These are phyloP conservation scores for Chaetura pelagica DNA, from an alignment of 2,113 vertebrate genomes.

Conservation along the genomic window DNA sequence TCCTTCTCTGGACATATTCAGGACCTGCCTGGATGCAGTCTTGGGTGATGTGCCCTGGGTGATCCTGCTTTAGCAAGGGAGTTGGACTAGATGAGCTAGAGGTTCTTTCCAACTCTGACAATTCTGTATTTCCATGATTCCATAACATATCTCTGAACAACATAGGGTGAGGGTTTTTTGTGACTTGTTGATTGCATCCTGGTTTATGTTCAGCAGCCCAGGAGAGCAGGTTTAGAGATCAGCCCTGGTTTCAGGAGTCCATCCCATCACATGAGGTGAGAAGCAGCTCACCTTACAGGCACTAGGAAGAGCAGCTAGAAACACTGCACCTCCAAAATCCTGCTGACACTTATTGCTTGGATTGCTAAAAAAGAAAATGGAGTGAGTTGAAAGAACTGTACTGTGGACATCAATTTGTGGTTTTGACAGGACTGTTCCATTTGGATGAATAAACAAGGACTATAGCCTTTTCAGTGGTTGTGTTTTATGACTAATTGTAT, in stretches of 20 bases:
- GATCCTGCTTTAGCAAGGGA: too few species aligned
- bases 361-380: background rate
- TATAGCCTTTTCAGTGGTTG: background rate
- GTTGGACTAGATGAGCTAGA: too few species aligned
- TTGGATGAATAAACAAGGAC: slow-evolving; percentile 10
- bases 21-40: too few species aligned
- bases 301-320: background rate
- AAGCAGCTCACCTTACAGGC: accelerated
- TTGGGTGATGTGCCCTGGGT: too few species aligned
- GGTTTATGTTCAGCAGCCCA: background rate
- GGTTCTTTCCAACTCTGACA: too few species aligned
- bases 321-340: background rate
- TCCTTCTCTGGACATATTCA: too few species aligned
- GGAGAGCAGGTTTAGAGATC: background rate
- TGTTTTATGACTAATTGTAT: background rate
- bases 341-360: background rate
- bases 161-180: accelerated
- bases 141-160: background rate
- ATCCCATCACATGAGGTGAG: accelerated
- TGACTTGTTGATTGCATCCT: background rate
- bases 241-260: background rate
- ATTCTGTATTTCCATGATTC: too few species aligned
- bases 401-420: background rate
- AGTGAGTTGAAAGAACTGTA: background rate
- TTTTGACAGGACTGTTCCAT: background rate